Evolutionary conservation across 2,113 vertebrate genomes (phyloP).

Genomic region (Lepus europaeus): DNA sequence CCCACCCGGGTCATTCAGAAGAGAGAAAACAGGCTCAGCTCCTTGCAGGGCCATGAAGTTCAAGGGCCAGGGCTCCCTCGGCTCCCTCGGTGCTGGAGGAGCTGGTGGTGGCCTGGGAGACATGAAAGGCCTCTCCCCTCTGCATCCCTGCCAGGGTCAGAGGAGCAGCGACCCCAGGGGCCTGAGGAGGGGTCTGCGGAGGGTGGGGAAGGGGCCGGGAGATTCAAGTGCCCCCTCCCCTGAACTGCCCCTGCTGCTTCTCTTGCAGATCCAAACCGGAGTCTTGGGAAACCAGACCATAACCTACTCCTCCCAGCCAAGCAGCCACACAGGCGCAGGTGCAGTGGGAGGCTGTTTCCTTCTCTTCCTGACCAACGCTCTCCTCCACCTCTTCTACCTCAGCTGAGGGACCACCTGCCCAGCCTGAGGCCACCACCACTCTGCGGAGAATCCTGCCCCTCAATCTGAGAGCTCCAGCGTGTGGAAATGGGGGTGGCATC

Average conservation of each 20-base stretch:
- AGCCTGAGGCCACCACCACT: not conserved
- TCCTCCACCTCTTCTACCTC: constrained; percentile 63
- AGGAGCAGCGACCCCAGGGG: not conserved
- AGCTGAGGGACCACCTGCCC: constrained; percentile 44
- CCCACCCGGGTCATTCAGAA: not conserved
- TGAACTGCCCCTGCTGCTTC: not conserved
- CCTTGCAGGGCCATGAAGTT: not conserved
- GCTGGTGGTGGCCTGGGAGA: not conserved
- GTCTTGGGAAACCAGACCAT: fast-evolving
- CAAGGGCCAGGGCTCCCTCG: not conserved
- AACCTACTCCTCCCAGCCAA: not conserved
- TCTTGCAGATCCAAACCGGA: constrained; percentile 65
- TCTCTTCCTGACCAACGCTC: constrained; percentile 31
- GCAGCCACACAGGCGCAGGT: too few relatives aligned
- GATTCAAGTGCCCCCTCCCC: not conserved
- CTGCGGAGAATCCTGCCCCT: not conserved
- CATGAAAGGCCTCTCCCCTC: not conserved
- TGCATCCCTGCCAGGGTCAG: not conserved
- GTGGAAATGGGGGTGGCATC: not conserved
- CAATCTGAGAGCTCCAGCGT: not conserved
- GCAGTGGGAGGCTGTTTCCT: not conserved
- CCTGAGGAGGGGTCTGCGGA: too few relatives aligned
- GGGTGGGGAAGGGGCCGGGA: not conserved
- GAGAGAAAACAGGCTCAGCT: not conserved
- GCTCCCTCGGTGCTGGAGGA: not conserved